Percentiles rank a stretch among this genome's conserved stretches.
These are phyloP conservation scores for Eptatretus burgeri DNA, from an alignment of 2,113 vertebrate species.

Conservation along the genomic window DNA sequence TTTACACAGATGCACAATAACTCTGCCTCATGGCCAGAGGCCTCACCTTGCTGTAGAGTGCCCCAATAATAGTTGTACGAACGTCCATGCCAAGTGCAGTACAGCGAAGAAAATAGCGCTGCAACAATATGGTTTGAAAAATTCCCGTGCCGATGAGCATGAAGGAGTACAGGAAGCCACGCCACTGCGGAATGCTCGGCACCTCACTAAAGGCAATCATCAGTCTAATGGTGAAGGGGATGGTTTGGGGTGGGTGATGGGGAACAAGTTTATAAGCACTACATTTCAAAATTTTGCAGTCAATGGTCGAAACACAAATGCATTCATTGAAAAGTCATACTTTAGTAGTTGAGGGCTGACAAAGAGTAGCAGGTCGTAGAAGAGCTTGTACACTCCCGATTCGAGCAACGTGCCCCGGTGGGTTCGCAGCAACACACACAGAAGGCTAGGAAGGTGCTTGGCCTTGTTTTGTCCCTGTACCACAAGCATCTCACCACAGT, in stretches of 20 bases:
- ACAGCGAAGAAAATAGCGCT: background rate
- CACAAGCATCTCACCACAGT: no score
- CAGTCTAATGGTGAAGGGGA: background rate
- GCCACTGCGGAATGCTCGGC: background rate
- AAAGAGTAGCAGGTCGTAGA: constrained; percentile 36
- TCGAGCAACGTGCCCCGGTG: constrained; percentile 24
- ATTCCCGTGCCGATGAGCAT: background rate
- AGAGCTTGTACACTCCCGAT: constrained; percentile 34
- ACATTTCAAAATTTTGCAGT: background rate
- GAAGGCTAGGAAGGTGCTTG: no score
- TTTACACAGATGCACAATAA: no score
- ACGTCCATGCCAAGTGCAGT: background rate
- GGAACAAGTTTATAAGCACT: background rate
- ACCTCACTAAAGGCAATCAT: constrained; percentile 2
- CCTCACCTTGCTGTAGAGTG: background rate
- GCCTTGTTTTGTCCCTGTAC: no score
- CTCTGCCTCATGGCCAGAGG: no score
- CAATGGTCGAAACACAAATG: background rate
- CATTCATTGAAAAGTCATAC: constrained; percentile 23
- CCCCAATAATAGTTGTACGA: background rate
- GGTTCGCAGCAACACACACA: constrained; percentile 18
- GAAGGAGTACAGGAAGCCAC: background rate
- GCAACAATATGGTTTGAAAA: background rate
- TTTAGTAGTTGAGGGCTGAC: constrained; percentile 55
- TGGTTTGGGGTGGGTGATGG: background rate